phyloP scores from a whole-genome alignment of 2,888 invertebrate species.

The Hydroisotoma schaefferi region DNA sequence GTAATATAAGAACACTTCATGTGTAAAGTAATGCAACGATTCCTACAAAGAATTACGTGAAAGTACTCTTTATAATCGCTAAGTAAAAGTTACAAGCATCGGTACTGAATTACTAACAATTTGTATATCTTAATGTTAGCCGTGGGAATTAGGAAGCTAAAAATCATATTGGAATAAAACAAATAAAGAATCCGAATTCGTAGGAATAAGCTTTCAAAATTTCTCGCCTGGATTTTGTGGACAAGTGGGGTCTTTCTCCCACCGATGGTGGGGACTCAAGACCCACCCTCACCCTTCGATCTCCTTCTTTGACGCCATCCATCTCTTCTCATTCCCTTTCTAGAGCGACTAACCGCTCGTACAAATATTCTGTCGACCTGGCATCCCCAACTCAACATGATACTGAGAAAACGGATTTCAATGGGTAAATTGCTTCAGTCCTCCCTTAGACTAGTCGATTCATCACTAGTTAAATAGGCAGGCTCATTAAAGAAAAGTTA shows the following conservation, averaged over 20 bases:
- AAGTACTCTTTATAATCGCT: too few relatives aligned
- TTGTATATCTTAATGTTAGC: too few relatives aligned
- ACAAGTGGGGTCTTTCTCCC: slow-evolving; percentile 76
- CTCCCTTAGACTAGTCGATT: slow-evolving; percentile 5
- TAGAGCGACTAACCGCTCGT: slow-evolving; percentile 46
- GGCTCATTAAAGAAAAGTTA: too few relatives aligned
- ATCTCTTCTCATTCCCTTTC: slow-evolving; percentile 35
- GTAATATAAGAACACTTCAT: too few relatives aligned
- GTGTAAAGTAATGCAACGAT: too few relatives aligned
- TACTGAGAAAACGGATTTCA: slow-evolving; percentile 46
- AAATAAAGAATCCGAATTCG: too few relatives aligned
- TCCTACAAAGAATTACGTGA: too few relatives aligned
- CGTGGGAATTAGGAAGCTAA: too few relatives aligned
- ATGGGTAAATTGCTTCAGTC: slow-evolving; percentile 38
- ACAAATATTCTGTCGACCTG: slow-evolving; percentile 42
- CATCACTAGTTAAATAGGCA: slow-evolving; percentile 4
- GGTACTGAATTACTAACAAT: too few relatives aligned
- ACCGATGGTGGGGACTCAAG: slow-evolving; percentile 37
- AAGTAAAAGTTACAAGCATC: too few relatives aligned
- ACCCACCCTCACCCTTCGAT: slow-evolving; percentile 44
- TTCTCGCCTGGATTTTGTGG: slow-evolving; percentile 96
- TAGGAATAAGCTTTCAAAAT: slow-evolving; percentile 65
- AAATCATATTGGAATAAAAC: too few relatives aligned
- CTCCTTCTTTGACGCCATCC: slow-evolving; percentile 45
- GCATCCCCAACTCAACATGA: slow-evolving; percentile 39